phyloP scores from a whole-genome alignment of 2,113 vertebrate genomes.

The Sceloporus undulatus region DNA sequence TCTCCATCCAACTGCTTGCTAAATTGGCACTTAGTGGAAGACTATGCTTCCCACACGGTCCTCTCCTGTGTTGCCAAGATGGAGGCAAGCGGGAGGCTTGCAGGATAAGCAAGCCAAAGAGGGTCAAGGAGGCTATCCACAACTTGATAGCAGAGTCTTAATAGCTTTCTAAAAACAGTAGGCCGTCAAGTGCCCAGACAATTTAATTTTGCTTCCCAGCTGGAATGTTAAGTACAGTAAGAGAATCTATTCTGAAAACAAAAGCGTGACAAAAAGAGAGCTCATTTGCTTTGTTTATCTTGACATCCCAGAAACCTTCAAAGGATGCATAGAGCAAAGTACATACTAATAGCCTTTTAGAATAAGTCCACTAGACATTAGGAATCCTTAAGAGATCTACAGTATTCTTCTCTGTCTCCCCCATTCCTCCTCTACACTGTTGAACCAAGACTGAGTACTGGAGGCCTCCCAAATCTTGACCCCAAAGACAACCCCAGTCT shows the following conservation, averaged over 20 bases:
- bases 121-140: conserved; percentile 68
- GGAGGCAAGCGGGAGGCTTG: conserved; percentile 38
- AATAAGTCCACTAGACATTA: neutral
- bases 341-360: neutral
- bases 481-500: neutral
- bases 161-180: conserved; percentile 73
- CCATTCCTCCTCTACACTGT: neutral
- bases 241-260: conserved; percentile 64
- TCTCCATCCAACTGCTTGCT: conserved; percentile 9
- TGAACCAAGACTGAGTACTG: neutral
- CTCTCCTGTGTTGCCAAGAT: conserved; percentile 21
- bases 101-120: conserved; percentile 67
- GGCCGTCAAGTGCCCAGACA: conserved; percentile 65
- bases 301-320: conserved; percentile 5
- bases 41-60: conserved; percentile 40
- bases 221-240: conserved; percentile 68
- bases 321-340: neutral
- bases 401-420: fast-evolving
- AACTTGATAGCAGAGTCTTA: conserved; percentile 60
- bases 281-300: conserved; percentile 36
- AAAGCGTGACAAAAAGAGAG: conserved; percentile 32
- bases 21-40: conserved; percentile 60
- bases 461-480: neutral
- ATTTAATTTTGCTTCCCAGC: conserved; percentile 75
- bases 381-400: neutral